phyloP scores from a whole-genome alignment of 1,140 invertebrate species.

The Sminthurides bifidus region DNA sequence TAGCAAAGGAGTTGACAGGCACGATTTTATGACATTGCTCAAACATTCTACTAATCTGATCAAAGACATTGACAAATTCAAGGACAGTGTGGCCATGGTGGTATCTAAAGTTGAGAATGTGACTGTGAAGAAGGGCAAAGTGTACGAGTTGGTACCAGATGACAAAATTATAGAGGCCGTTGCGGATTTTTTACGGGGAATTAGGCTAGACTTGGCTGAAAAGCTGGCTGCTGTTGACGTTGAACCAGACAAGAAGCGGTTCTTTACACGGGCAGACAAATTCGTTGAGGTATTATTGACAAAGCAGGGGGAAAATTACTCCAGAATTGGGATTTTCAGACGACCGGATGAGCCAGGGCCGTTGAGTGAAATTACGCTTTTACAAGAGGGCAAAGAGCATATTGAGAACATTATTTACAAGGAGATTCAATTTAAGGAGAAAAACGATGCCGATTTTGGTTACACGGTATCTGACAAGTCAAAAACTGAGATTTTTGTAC shows the following conservation, averaged over 20 bases:
- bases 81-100: conserved; percentile 17
- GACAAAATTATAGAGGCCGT: conserved; percentile 4
- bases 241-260: not conserved
- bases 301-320: not conserved
- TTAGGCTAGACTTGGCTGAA: not conserved
- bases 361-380: not conserved
- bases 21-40: conserved; percentile 20
- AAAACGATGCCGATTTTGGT: conserved; percentile 9
- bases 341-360: conserved; percentile 10
- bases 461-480: conserved; percentile 19
- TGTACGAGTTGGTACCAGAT: not conserved
- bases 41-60: conserved; percentile 13
- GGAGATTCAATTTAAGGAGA: not conserved
- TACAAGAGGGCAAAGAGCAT: not conserved
- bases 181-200: conserved; percentile 4
- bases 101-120: conserved; percentile 25
- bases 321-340: conserved; percentile 8
- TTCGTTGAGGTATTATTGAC: conserved; percentile 14
- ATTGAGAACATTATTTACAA: not conserved
- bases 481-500: conserved; percentile 1
- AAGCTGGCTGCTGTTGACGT: not conserved
- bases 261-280: not conserved
- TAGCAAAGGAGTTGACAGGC: conserved; percentile 8
- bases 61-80: conserved; percentile 16
- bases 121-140: not conserved